phyloP scores from a whole-genome alignment of 2,888 invertebrate genomes.

The Erannis defoliaria region DNA sequence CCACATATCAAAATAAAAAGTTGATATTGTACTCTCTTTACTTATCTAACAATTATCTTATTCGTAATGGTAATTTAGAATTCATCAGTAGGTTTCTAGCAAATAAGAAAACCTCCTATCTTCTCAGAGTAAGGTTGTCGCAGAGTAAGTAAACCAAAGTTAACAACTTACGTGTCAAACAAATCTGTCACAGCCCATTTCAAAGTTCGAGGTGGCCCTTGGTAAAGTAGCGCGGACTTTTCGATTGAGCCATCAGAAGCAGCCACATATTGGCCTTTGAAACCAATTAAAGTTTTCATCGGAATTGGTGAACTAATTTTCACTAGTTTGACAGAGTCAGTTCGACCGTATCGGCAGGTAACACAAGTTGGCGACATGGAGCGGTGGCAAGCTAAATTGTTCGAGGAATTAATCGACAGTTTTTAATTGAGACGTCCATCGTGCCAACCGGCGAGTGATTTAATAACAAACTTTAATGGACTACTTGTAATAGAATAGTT shows the following conservation, averaged over 20 bases:
- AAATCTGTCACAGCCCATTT: constrained; percentile 54
- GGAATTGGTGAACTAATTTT: constrained; percentile 82
- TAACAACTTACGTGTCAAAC: constrained; percentile 46
- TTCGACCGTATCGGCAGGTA: constrained; percentile 64
- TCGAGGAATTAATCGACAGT: constrained; percentile 65
- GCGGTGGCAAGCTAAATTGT: constrained; percentile 63
- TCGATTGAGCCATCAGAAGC: constrained; percentile 68
- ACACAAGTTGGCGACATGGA: constrained; percentile 59
- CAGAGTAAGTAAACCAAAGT: constrained; percentile 13
- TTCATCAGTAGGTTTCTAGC: not conserved
- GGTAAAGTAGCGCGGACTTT: constrained; percentile 56
- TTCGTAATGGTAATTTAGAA: too few relatives aligned
- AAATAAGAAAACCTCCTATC: too few relatives aligned
- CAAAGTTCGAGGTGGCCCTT: constrained; percentile 55
- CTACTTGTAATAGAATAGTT: constrained; percentile 25
- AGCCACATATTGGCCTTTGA: constrained; percentile 76
- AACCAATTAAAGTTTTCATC: constrained; percentile 85
- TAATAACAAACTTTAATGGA: constrained; percentile 40
- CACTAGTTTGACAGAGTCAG: constrained; percentile 82
- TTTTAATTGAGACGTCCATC: constrained; percentile 61
- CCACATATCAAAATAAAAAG: too few relatives aligned
- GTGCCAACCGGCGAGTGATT: constrained; percentile 31
- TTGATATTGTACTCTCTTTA: too few relatives aligned
- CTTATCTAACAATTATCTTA: too few relatives aligned
- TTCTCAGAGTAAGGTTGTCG: constrained; percentile 7